A percentile compares a stretch with the other conserved stretches of the same genome.
phyloP scores from a whole-genome alignment of 92 coral and sea anemone genomes.

The Meandrina meandrites region DNA sequence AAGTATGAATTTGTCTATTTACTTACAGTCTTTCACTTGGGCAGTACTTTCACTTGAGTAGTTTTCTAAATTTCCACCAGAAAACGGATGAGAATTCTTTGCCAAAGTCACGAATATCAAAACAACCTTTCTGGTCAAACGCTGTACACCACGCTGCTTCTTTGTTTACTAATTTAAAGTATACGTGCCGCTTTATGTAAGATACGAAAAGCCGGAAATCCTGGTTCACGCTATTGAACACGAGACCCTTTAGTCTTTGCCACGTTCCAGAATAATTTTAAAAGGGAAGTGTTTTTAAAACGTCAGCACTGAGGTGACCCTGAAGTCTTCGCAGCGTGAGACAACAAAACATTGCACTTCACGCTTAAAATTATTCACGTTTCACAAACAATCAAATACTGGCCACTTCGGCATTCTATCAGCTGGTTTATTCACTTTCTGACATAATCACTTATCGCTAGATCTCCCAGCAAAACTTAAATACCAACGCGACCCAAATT shows the following conservation, averaged over 20 bases:
- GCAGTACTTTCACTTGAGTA: neutral
- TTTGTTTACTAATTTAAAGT: neutral
- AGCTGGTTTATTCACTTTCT: neutral
- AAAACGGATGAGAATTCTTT: neutral
- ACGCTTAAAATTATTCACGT: too few species aligned
- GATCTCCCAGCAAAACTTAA: neutral
- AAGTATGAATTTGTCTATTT: neutral
- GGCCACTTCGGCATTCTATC: neutral
- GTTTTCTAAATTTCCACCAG: neutral
- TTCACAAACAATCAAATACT: neutral
- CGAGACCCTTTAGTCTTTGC: neutral
- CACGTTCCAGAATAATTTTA: neutral
- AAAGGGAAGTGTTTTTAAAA: neutral
- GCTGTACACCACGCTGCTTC: neutral
- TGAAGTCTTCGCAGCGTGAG: neutral
- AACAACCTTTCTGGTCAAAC: neutral
- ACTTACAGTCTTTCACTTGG: neutral
- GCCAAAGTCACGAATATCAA: neutral
- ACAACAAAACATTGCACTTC: neutral
- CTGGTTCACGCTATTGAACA: neutral
- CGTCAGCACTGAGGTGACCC: neutral
- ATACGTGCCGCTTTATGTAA: neutral
- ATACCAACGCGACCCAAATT: neutral
- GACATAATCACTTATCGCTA: neutral
- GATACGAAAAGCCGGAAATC: slow-evolving; percentile 17